Evolutionary conservation across 2,797 vertebrate genomes (phyloP), one percentile per base, ranked within the genome.

Genomic region (Myioborus melanocephalus): DNA sequence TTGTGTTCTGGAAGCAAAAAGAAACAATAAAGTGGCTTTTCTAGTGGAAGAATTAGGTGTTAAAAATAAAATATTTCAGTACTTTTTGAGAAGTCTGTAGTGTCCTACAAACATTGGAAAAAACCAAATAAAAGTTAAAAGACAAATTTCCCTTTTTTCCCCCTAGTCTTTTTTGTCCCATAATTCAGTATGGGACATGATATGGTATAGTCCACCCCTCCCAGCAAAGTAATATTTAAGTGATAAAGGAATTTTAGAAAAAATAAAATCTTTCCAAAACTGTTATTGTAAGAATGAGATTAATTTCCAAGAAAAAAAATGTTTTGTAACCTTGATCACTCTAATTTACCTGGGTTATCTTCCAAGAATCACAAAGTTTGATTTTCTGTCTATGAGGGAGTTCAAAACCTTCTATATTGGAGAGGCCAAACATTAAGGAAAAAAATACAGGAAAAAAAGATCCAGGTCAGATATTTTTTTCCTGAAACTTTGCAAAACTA

Each of bases 101-200:
- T 41, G 8, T 35, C 8, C 28, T 52, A 55, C 21, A 63, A 41
- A 21, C 10, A 37, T 12, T 52, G 11, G 32, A 75, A 70, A 90
- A 81, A 7, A 21, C 1, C 0, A 3, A 85, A 70, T 55, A 66
- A n/a, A 69, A 55, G 17, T 69, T 85, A n/a, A 85, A 43, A 1
- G 26, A 26, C 2, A 3, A 82, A 57, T 50, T 55, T 59, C 2
- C 6, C 15, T 6, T 4, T 23, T 22, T 26, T 5, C 0, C 7
- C 13, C 28, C 15, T 1, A 19, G 10, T 13, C 1, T 21, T 82
- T 60, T 76, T 69, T 85, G 8, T 77, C 9, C 9, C 27, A n/a
- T 56, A 60, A 17, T 5, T 47, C 44, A n/a, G 2, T 39, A 60
- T n/a, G 23, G 27, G 14, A 28, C 26, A 46, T 34, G 18, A 20